A percentile compares a stretch with the other conserved stretches of the same genome.
Conservation (phyloP, 2,113 vertebrate genomes). For the Cryptomyrus ogoouensis region DNA sequence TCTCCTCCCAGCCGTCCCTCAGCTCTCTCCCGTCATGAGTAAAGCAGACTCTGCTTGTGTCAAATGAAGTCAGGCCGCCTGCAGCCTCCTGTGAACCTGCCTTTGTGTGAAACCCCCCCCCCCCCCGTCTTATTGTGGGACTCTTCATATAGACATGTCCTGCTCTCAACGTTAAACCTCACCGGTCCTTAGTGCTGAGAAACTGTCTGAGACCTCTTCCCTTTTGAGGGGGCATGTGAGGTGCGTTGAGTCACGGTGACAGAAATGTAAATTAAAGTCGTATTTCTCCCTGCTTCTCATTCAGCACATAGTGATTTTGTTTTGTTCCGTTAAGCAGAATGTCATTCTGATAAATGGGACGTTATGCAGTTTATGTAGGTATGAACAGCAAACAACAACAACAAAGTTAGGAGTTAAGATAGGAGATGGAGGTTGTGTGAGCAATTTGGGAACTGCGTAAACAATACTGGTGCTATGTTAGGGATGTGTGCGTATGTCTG, state of each 20-base stretch:
- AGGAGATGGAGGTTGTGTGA: background rate
- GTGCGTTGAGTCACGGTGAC: background rate
- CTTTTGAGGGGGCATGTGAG: background rate
- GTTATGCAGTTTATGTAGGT: background rate
- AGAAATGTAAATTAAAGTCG: background rate
- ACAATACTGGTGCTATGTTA: background rate
- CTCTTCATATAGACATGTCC: background rate
- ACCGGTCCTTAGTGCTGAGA: background rate
- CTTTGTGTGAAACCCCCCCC: background rate
- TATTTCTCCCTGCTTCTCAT: background rate
- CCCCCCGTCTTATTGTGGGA: background rate
- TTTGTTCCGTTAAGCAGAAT: conserved; percentile 5
- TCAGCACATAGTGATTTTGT: conserved; percentile 3
- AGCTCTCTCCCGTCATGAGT: background rate
- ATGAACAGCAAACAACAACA: background rate
- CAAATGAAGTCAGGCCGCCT: background rate
- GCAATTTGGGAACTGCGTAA: background rate
- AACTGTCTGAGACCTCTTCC: background rate
- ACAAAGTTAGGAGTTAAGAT: background rate
- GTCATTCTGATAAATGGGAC: conserved; percentile 9
- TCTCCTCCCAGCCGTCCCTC: background rate
- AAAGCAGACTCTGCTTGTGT: background rate
- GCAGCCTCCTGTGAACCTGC: background rate
- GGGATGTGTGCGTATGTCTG: background rate
- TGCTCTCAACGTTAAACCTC: background rate